Evolutionary conservation across 2,113 vertebrate species (phyloP), one percentile per base, ranked within the genome.

Genomic region (Cephalopterus ornatus): DNA sequence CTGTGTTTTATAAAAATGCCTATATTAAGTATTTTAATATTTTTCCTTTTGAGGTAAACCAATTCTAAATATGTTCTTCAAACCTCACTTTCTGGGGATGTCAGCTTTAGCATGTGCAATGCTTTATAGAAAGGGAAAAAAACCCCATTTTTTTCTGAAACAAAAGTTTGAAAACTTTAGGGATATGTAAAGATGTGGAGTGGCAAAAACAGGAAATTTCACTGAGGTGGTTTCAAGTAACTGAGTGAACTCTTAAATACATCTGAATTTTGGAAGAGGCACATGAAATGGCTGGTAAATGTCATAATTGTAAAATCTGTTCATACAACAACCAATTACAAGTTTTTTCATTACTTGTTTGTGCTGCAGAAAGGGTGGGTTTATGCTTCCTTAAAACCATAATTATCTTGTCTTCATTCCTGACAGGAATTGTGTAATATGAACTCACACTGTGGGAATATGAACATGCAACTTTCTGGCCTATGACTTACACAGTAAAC

Each of bases 391-490:
- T 96, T 95, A 97, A 95, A 97, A 93, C 95, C 79, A 37, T 98
- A 98, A 98, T 99, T 98, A 98, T 97, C 97, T 97, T 86, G 91
- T 98, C 98, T 97, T 94, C 79, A 75, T 92, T 94, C 93, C 87
- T 98, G 97, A 98, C 97, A 98, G 95, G 87, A 92, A 97, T 97
- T 97, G 95, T 97, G 97, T 97, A 96, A 58, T 30, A 84, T 53
- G 96, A 96, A 67, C 88, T 96, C 95, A 95, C 91, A 90, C 91
- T 93, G 93, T 94, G 96, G 97, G 97, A 98, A 98, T 97, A 97
- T 14, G 92, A 94, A 87, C 92, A 79, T 65, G 84, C 84, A 92
- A 91, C 94, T 97, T 70, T 27, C 73, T 93, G 81, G 94, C 30
- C 95, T 91, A 83, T 55, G 78, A 70, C 67, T 98, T 97, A 86